A percentile compares a stretch with the other conserved stretches of the same genome.
These are phyloP conservation scores for Himalopsyche japonica DNA, from an alignment of 2,888 invertebrate species.

Conservation along the genomic window DNA sequence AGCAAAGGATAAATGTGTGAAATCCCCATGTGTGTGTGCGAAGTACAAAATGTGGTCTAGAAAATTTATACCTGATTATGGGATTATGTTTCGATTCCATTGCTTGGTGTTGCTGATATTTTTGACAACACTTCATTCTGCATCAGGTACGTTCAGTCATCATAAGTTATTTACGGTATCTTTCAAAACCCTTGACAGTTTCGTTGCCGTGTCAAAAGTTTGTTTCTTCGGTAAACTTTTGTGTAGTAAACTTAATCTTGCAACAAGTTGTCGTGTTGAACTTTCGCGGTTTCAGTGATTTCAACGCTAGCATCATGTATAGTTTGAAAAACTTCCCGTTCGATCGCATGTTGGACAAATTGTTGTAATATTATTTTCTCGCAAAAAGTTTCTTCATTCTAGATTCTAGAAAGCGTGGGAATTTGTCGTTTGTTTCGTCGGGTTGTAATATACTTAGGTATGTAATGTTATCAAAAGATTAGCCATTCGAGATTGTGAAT, in stretches of 20 bases:
- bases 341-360: not conserved
- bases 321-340: slow-evolving; percentile 10
- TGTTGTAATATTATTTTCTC: slow-evolving; percentile 24
- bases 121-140: slow-evolving; percentile 56
- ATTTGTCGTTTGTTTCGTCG: slow-evolving; percentile 22
- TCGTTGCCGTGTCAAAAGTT: not conserved
- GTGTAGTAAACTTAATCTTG: not conserved
- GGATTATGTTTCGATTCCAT: slow-evolving; percentile 63
- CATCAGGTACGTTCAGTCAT: slow-evolving; percentile 59
- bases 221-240: not conserved
- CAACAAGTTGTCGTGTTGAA: slow-evolving; percentile 9
- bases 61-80: slow-evolving; percentile 69
- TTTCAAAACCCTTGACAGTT: not conserved
- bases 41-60: slow-evolving; percentile 68
- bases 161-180: not conserved
- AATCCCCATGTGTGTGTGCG: slow-evolving; percentile 59
- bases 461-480: not conserved
- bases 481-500: not conserved
- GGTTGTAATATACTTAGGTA: not conserved
- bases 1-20: slow-evolving; percentile 56
- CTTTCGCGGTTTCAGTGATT: slow-evolving; percentile 16
- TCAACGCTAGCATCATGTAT: slow-evolving; percentile 15
- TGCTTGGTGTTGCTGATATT: slow-evolving; percentile 54
- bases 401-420: slow-evolving; percentile 40
- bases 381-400: slow-evolving; percentile 31